Base-by-base conservation (phyloP, 2,888 invertebrate species). In the Copidosoma aretas region DNA sequence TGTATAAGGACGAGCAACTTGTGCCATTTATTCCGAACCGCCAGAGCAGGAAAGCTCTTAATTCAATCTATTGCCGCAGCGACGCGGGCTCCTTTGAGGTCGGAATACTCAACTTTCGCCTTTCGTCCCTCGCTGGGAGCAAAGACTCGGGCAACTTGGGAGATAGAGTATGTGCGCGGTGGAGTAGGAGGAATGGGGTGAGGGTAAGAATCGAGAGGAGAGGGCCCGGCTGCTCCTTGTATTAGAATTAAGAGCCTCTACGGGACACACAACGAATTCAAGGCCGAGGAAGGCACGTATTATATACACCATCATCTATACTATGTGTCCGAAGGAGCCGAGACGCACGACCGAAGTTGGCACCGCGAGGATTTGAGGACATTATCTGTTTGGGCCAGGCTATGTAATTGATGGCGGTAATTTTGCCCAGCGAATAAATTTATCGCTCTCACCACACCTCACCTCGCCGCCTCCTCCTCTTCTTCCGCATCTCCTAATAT, bases 311-410 rank as follows among this genome's bases (percentile, higher is more conserved):
- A 32, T 32, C 32, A 8, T 32, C 8, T n/a, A n/a, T n/a, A n/a
- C n/a, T n/a, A n/a, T n/a, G n/a, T 8, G 54, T 41, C 25, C n/a
- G 43, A 39, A 22, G 71, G 71, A 70, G 71, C 67, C 73, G 76
- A 78, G 79, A 78, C 77, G 74, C 78, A 79, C 73, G 76, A 71
- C 68, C 74, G 73, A 79, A 80, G 78, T 80, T 80, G 73, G 73
- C 73, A 72, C 74, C 74, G 73, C 70, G 77, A 72, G 77, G 76
- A 79, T 79, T 80, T 76, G 79, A 79, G 73, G 77, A 80, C 78
- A 78, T 77, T 80, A 80, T 80, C 78, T 79, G 76, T 73, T 74
- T 74, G 77, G 68, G 61, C 64, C 70, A 62, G 22, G 64, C 59
- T 62, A 56, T 32, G 75, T 76, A 77, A 79, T 79, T 79, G 77